Evolutionary conservation across 2,888 invertebrate species (phyloP), one percentile per base, ranked within the genome.

Genomic region (Harpagoxenus sublaevis): DNA sequence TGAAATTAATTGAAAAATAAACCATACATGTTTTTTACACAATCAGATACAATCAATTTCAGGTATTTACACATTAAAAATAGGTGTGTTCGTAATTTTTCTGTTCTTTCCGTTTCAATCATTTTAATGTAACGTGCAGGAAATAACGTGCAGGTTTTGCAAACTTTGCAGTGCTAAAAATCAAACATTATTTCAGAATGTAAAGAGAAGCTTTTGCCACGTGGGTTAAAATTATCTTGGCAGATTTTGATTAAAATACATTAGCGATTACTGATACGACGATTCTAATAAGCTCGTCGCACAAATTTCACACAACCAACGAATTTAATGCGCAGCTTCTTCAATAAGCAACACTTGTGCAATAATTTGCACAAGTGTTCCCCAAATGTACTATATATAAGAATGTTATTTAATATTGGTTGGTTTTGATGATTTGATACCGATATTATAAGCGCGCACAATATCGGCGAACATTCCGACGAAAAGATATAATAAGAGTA

Each of bases 1-100:
- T 23, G 1, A 63, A 63, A 75, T 23, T 63, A 48, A 51, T 51
- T 53, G 8, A 31, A 45, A 66, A 51, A 63, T 35, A 63, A 75
- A 35, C 2, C 48, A 2, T 35, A 42, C 9, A 57, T 15, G 10
- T 77, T 51, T 74, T 60, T 63, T 51, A 23, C 23, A 39, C 45
- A 23, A 42, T n/a, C 8, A 9, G 8, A 60, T 9, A 39, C 39
- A 65, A 65, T 65, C n/a, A 63, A 75, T 39, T 57, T 62, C 8
- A 31, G n/a, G n/a, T 42, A 31, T 3, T 66, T 66, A 42, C 6
- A 53, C 18, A 53, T 65, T 66, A 55, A 66, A 55, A 55, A 55
- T 57, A 9, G 4, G 9, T 73, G 31, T 5, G 35, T 57, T 68
- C 48, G 10, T 0, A 48, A 48, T 51, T 75, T n/a, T 48, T 48